Percentiles rank a stretch among this genome's conserved stretches.
Conservation (phyloP, 2,113 vertebrate species). For the Piprites chloris region DNA sequence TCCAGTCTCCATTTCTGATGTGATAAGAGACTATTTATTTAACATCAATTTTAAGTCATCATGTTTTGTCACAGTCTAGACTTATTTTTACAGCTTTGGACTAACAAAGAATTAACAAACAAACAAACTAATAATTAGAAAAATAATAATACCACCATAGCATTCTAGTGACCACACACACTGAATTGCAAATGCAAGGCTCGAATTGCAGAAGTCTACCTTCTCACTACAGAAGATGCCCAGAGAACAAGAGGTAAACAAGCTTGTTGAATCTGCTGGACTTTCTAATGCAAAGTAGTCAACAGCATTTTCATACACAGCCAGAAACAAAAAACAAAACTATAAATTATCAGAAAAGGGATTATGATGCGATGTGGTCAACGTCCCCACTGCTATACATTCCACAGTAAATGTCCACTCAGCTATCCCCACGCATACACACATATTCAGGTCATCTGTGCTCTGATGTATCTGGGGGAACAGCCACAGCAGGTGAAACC, state of each 20-base stretch:
- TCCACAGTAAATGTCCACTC: not conserved
- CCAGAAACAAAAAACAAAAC: not conserved
- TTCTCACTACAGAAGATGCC: not conserved
- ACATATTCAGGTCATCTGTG: not conserved
- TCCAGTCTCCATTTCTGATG: not conserved
- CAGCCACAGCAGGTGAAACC: not conserved
- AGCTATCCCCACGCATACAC: not conserved
- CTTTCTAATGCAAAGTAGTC: not conserved
- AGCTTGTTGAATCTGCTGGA: not conserved
- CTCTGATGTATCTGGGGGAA: not conserved
- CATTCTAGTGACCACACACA: not conserved
- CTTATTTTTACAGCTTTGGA: constrained; percentile 1
- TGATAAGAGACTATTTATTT: not conserved
- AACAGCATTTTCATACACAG: not conserved
- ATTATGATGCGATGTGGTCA: not conserved
- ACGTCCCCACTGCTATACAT: not conserved
- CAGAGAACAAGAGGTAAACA: not conserved
- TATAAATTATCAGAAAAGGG: not conserved
- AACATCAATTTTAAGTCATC: not conserved
- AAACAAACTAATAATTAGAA: not conserved
- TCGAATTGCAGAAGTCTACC: not conserved
- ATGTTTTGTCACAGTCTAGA: not conserved
- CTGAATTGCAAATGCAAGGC: not conserved
- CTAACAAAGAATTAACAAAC: not conserved
- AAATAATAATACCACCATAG: not conserved